Base-by-base conservation (phyloP, 2,797 vertebrate species). In the Picus viridis region DNA sequence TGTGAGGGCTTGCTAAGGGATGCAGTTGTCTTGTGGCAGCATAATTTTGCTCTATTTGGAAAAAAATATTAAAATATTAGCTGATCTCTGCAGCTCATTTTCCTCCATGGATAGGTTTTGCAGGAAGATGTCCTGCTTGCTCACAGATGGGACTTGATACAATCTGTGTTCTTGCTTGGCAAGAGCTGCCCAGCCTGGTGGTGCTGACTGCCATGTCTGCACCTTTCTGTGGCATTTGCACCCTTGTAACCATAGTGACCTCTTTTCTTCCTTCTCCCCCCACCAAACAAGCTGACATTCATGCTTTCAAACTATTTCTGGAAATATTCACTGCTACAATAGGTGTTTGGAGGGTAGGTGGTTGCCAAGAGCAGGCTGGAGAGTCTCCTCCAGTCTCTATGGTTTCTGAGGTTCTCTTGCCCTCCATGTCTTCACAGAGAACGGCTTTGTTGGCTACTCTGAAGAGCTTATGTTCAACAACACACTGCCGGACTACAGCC, bases 381-480 rank as follows among this genome's bases (percentile, higher is more conserved):
- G 65, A 54, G 14, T 58, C 7, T 89, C 12, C 71, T 41, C 36
- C 16, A n/a, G 41, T 75, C 30, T n/a, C 11, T 57, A 13, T 47
- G 20, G 17, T 27, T 70, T 64, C 86, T 58, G 68, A 57, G 27
- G 7, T 29, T 81, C 72, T 72, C 67, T 90, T 0, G 0, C 79
- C 24, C 36, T 83, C 79, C 1, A 0, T 95, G 61, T 94, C 77
- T 86, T 97, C 47, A 9, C 97, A 99, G 99, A 98, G 10, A 98
- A 98, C 1, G 99, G 99, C 8, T 99, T 99, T 6, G 91, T 99
- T 1, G 99, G 99, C 23, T 99, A 99, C 92, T 98, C 99, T 0
- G 80, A 98, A 29, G 97, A 97, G 83, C 97, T 99, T 77, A 98
- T 99, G 75, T 87, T 86, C 83, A 99, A 98, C 90, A 99, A 99